Base-by-base conservation (phyloP, 1,140 invertebrate species). In the Sycophila sp. region DNA sequence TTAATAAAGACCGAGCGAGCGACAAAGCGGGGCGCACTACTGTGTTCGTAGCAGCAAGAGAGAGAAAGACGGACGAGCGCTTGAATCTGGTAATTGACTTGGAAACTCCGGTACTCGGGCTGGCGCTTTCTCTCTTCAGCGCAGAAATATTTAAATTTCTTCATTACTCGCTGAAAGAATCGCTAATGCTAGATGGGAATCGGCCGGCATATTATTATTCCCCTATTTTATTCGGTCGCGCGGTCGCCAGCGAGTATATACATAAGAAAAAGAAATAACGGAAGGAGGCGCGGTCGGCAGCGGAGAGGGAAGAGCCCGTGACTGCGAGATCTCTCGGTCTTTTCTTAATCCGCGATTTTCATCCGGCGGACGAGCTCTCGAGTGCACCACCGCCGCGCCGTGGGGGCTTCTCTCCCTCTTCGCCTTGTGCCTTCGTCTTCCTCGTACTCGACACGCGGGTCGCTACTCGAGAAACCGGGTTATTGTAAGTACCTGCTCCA, bases 131-230 rank as follows among this genome's bases (percentile, higher is more conserved):
- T 47, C 45, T 17, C 45, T 47, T 53, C 15, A 72, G 69, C 71
- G 66, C 75, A 75, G 75, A 78, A 83, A 83, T 83, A 83, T 83
- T 82, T 79, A 83, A 83, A 82, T 83, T 82, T 75, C 80, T 82
- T 83, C 81, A 78, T 83, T 82, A 82, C 76, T 81, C 77, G 76
- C 75, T 79, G 73, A 80, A 80, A 81, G 80, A 82, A 81, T 83
- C 77, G 69, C 78, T 79, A 83, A 83, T 78, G 76, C 78, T 72
- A 78, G 77, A 81, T 75, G 75, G 28, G 79, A 80, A 78, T 81
- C 77, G 76, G 69, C 62, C 63, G 70, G 77, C 77, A 78, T 82
- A 80, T 82, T 78, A 81, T 82, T 82, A 82, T 81, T 82, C 76
- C 75, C 80, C 76, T 79, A 81, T 81, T 81, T 80, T 76, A 79